Percentiles rank a stretch among this genome's conserved stretches.
phyloP scores from a whole-genome alignment of 2,888 invertebrate species.

The Branchellion lobata region DNA sequence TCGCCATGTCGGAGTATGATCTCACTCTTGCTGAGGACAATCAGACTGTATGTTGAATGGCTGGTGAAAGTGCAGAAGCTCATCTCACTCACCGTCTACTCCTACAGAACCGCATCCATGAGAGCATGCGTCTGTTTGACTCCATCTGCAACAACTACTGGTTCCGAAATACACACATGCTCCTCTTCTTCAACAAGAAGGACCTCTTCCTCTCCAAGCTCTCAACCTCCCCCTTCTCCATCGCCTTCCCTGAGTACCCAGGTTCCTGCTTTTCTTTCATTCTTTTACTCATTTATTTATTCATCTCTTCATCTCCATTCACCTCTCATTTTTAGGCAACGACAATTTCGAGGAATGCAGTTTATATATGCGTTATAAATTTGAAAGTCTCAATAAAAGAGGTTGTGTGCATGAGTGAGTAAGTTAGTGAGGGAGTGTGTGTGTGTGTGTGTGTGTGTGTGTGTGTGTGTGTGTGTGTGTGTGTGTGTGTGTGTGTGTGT shows the following conservation, averaged over 20 bases:
- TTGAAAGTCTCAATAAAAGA: slow-evolving; percentile 41
- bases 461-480: too few relatives aligned
- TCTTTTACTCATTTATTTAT: too few relatives aligned
- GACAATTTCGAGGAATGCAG: slow-evolving; percentile 40
- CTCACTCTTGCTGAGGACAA: slow-evolving; percentile 77
- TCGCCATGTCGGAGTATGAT: slow-evolving; percentile 84
- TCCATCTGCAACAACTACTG: slow-evolving; percentile 44
- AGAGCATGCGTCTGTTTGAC: slow-evolving; percentile 42
- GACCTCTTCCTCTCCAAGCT: slow-evolving; percentile 41
- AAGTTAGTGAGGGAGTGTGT: too few relatives aligned
- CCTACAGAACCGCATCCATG: slow-evolving; percentile 40
- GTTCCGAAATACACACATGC: slow-evolving; percentile 37
- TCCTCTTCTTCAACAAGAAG: slow-evolving; percentile 46
- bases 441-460: too few relatives aligned
- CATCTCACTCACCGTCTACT: too few relatives aligned
- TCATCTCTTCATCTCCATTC: too few relatives aligned
- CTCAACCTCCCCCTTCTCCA: slow-evolving; percentile 12
- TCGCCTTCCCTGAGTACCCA: slow-evolving; percentile 41
- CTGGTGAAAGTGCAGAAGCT: not conserved
- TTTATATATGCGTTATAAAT: slow-evolving; percentile 26
- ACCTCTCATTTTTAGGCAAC: not conserved
- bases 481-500: too few relatives aligned
- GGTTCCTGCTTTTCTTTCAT: not conserved
- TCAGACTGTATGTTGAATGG: slow-evolving; percentile 62
- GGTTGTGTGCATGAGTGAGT: too few relatives aligned